Evolutionary conservation across 2,797 vertebrate species (phyloP).

Genomic region (Poeciliopsis gracilis): DNA sequence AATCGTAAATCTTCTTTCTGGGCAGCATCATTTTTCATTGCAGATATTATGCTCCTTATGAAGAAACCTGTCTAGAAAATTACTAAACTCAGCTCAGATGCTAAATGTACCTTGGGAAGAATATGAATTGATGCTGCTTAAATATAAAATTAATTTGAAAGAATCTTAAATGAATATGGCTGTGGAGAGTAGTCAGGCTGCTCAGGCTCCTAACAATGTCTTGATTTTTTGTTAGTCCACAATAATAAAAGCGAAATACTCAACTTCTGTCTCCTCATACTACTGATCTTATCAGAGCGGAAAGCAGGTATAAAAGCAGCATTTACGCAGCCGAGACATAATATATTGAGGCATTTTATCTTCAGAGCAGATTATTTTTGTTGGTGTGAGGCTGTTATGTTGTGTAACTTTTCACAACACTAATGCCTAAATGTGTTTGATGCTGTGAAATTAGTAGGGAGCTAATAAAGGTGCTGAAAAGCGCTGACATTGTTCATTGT

Average conservation of each 20-base stretch:
- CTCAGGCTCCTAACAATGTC: constrained; percentile 38
- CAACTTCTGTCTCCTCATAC: constrained; percentile 29
- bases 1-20: constrained; percentile 22
- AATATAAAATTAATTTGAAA: constrained; percentile 36
- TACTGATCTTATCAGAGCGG: constrained; percentile 34
- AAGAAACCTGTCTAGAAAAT: constrained; percentile 33
- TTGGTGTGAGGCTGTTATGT: constrained; percentile 6
- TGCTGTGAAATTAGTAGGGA: constrained; percentile 28
- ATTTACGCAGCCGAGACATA: constrained; percentile 21
- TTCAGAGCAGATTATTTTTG: constrained; percentile 13
- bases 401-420: constrained; percentile 10
- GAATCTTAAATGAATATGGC: constrained; percentile 3
- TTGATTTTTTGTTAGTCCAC: constrained; percentile 47
- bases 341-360: constrained; percentile 12
- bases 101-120: constrained; percentile 34
- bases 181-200: background rate
- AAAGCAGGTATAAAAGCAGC: constrained; percentile 50
- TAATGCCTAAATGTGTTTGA: constrained; percentile 6
- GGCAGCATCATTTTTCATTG: constrained; percentile 44
- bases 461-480: constrained; percentile 5
- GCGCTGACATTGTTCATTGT: constrained; percentile 13
- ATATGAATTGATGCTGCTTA: constrained; percentile 18
- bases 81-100: constrained; percentile 21
- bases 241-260: constrained; percentile 62
- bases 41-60: constrained; percentile 39